Conservation (phyloP, 2,113 vertebrate species). For the Paramormyrops kingsleyae region DNA sequence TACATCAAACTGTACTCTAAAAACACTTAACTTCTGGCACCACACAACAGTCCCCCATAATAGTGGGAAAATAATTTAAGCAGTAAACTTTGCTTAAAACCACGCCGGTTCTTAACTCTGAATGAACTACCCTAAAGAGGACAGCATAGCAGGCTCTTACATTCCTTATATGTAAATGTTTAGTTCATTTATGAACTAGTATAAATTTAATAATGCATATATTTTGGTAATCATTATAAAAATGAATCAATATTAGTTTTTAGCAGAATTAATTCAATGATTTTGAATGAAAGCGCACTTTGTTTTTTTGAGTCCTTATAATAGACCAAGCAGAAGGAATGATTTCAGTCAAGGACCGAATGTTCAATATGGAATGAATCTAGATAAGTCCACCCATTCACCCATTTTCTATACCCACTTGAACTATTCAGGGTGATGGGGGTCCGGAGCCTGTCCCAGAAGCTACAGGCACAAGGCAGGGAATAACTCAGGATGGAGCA, state of each 20-base stretch:
- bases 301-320: neutral
- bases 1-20: slow-evolving; percentile 1
- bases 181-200: neutral
- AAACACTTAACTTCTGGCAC: slow-evolving; percentile 14
- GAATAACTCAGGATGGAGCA: neutral
- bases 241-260: neutral
- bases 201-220: neutral
- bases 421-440: neutral
- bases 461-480: neutral
- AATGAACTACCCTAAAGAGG: neutral
- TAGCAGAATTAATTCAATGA: neutral
- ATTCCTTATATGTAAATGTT: neutral
- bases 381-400: neutral
- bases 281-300: neutral
- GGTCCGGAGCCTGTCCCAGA: neutral
- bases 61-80: slow-evolving; percentile 1
- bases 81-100: neutral
- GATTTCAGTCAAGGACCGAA: neutral
- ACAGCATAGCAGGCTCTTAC: neutral
- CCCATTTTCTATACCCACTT: neutral
- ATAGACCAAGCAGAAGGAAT: neutral
- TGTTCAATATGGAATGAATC: neutral
- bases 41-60: neutral
- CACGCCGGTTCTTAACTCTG: neutral
- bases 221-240: neutral